These are phyloP conservation scores for Kryptolebias marmoratus DNA, from an alignment of 2,113 vertebrate species.

Conservation along the genomic window DNA sequence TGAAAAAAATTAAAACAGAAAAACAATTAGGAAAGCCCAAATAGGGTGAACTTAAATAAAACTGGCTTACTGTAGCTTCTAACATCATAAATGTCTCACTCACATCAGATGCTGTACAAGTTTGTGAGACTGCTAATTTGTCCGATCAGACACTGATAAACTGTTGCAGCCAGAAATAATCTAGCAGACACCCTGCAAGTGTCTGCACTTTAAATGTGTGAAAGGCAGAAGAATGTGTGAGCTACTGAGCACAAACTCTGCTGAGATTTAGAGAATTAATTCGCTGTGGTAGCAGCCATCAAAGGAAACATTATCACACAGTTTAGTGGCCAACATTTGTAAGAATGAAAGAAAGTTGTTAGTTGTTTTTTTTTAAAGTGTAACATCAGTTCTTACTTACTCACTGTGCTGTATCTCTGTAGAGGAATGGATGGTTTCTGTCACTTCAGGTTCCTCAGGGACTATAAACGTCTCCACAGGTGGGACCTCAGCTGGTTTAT, in stretches of 20 bases:
- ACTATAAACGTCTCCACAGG: slow-evolving; percentile 20
- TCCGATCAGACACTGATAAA: slow-evolving; percentile 29
- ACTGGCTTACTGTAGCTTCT: no score
- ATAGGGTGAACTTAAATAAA: background rate
- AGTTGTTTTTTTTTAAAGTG: background rate
- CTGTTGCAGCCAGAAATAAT: slow-evolving; percentile 24
- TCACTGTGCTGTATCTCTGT: slow-evolving; percentile 51
- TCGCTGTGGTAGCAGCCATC: no score
- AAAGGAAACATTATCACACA: no score
- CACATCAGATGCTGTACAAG: slow-evolving; percentile 21
- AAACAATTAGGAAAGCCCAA: no score
- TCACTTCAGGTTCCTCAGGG: slow-evolving; percentile 28
- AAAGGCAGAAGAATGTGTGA: slow-evolving; percentile 16
- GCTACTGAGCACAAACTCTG: slow-evolving; percentile 3
- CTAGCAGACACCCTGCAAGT: slow-evolving; percentile 23
- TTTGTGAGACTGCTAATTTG: slow-evolving; percentile 20
- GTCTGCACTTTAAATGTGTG: slow-evolving; percentile 43
- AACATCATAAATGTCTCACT: slow-evolving; percentile 23
- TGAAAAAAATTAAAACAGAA: slow-evolving; percentile 7
- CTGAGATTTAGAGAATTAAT: background rate
- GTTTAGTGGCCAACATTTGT: no score
- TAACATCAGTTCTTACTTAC: slow-evolving; percentile 37
- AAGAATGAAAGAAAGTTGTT: no score
- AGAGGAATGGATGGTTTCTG: slow-evolving; percentile 20
- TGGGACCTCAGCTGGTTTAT: slow-evolving; percentile 26